Evolutionary conservation across 2,888 invertebrate species (phyloP), one percentile per base, ranked within the genome.

Genomic region (Caprella mutica): DNA sequence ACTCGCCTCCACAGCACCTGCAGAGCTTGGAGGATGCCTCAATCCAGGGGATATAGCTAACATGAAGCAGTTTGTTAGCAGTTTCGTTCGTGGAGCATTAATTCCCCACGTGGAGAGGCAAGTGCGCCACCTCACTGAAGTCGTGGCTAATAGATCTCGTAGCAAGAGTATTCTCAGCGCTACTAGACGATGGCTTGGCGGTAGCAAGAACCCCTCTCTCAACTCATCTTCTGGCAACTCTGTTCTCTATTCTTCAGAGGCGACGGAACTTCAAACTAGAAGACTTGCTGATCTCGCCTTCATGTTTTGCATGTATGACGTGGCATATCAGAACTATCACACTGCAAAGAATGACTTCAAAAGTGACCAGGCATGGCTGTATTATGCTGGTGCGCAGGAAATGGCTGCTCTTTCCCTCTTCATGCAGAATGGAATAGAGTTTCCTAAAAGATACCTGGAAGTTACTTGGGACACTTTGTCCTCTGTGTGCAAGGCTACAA

Each of bases 261-360:
- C 89, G 23, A 85, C 88, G 0, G 97, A 98, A 75, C 76, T 97
- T 64, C 94, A 97, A 73, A 80, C 91, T 50, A 80, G 98, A 59
- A 84, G 93, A 58, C 74, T 97, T 40, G 97, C 90, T 1, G 98
- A 98, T 75, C 77, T 98, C 6, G 91, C 92, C 75, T 96, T 98
- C 73, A 83, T 97, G 80, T 92, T 96, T 73, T 89, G 92, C 3
- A 85, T 92, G 70, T 94, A 94, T 75, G 83, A 84, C 66, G 78
- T 88, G 66, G 92, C 96, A 6, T 94, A 89, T 74, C 58, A 53
- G 72, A 82, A 88, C 0, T 98, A 96, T 75, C 93, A 97, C 74
- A 83, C 86, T 40, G 90, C 93, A n/a, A 97, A 97, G 74, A 81
- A 93, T 53, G 98, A 98, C 72, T 97, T 97, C 72, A 88, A 87